Evolutionary conservation across 2,888 invertebrate genomes (phyloP), one percentile per base, ranked within the genome.

Genomic region (Fragum sueziense): DNA sequence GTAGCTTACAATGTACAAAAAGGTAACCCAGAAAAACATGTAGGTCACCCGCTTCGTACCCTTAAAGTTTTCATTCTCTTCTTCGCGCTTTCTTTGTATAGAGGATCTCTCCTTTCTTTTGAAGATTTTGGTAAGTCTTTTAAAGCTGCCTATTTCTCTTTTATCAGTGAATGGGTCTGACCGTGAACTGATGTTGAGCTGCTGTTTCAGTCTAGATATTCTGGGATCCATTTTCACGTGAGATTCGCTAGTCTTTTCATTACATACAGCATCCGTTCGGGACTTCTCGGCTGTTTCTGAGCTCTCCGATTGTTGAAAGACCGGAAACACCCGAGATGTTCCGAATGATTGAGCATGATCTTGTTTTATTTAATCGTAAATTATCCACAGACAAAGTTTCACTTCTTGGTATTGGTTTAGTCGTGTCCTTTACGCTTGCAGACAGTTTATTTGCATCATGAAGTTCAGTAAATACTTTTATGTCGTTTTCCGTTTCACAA

Each of bases 1-100:
- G 27, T 34, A 65, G 25, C 65, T 65, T 20, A 65, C 65, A 1
- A 65, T 17, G 25, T 65, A 65, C 9, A 65, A 17, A 65, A 65
- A 65, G 7, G 65, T 65, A 14, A 65, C 34, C 65, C 65, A 65
- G 27, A 65, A 65, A 27, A 65, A 65, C 65, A 65, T 65, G 2
- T 34, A 34, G 9, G 65, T 65, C 2, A 65, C 41, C 14, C 65
- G 33, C 25, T 41, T 65, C 14, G 65, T 65, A 4, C 65, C 20
- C 17, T 25, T 65, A n/a, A 65, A 65, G 1, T 25, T 65, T 65
- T 65, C 65, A 17, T 62, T 62, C 3, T 33, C 62, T 33, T 33
- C 9, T 33, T 33, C 33, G 4, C 34, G 57, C 29, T 33, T 47
- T 4, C n/a, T n/a, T n/a, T 47, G 14, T 3, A 47, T 14, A 14